Evolutionary conservation across 2,797 vertebrate genomes (phyloP), one percentile per base, ranked within the genome.

Genomic region (Lutjanus argentimaculatus): DNA sequence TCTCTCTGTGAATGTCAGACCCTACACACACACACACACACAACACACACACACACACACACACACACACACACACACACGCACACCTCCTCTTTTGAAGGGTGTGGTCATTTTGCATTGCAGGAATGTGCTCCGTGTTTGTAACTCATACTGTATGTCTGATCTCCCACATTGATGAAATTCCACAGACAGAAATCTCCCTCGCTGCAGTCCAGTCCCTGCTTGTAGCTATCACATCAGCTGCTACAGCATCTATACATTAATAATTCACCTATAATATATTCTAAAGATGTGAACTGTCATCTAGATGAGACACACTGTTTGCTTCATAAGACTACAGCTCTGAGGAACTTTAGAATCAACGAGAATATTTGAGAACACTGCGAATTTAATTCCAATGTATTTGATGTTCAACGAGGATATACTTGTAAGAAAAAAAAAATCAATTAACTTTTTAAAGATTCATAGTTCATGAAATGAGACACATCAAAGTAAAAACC

Each of bases 81-180:
- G 51, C 62, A 68, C 46, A 81, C 59, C 77, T 83, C 66, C 48
- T 70, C 67, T 84, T 72, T 90, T 85, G 68, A 83, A 89, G 92
- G 93, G 93, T 91, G 93, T 89, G 93, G 80, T 79, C 85, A 81
- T 85, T 85, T 86, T 92, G 82, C 75, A 78, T 84, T 57, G 85
- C 72, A 78, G 88, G 87, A 92, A 94, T 93, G 85, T 86, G 84
- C 83, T 85, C 82, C 11, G 59, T 88, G 89, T 91, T 92, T 89
- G 84, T 88, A 93, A 88, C 87, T 89, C 67, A 85, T 75, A 84
- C 85, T 87, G 72, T 75, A 86, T 46, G 79, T 88, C 86, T 92
- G 88, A 90, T 89, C 80, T 85, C 71, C 25, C n/a, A 59, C 88
- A 82, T 88, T 77, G 84, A 88, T 86, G 77, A 80, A 76, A 93